Percentiles rank a stretch among this genome's conserved stretches.
Evolutionary conservation across 2,113 vertebrate genomes (phyloP).

Genomic region (Xiphias gladius): DNA sequence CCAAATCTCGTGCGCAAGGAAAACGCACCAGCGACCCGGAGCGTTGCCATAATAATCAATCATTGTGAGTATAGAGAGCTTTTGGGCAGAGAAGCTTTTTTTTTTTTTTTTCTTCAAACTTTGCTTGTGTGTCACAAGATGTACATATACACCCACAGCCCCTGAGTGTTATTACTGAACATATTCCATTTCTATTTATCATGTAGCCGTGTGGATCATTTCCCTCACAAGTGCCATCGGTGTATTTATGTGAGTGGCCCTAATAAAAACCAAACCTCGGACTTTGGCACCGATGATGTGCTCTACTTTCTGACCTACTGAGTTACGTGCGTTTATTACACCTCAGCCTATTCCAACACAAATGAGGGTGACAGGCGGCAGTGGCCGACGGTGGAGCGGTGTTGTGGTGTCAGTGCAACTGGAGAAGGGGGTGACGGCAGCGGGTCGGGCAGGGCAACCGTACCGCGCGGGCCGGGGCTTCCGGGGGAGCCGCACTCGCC

Average conservation of each 20-base stretch:
- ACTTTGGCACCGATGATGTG: neutral
- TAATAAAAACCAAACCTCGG: neutral
- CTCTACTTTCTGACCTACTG: neutral
- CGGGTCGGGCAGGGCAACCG: conserved; percentile 47
- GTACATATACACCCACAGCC: neutral
- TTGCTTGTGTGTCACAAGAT: conserved; percentile 31
- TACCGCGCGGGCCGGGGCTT: conserved; percentile 42
- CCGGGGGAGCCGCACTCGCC: conserved; percentile 48
- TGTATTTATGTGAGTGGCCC: neutral
- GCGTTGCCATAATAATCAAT: conserved; percentile 83
- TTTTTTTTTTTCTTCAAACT: conserved; percentile 40
- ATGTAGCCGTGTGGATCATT: neutral
- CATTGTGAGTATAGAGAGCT: conserved; percentile 71
- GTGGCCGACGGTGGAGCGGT: conserved; percentile 45
- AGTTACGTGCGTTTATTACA: neutral
- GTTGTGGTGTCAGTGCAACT: conserved; percentile 53
- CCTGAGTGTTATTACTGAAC: neutral
- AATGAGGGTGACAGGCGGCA: conserved; percentile 19
- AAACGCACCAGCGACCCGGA: conserved; percentile 81
- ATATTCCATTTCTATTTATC: neutral
- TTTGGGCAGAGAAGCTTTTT: conserved; percentile 46
- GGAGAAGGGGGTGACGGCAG: conserved; percentile 44
- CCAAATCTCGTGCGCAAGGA: conserved; percentile 82
- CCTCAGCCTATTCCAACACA: neutral
- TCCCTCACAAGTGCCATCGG: neutral